Evolutionary conservation across 2,888 invertebrate genomes (phyloP).

Genomic region (Ornithoptera alexandrae): DNA sequence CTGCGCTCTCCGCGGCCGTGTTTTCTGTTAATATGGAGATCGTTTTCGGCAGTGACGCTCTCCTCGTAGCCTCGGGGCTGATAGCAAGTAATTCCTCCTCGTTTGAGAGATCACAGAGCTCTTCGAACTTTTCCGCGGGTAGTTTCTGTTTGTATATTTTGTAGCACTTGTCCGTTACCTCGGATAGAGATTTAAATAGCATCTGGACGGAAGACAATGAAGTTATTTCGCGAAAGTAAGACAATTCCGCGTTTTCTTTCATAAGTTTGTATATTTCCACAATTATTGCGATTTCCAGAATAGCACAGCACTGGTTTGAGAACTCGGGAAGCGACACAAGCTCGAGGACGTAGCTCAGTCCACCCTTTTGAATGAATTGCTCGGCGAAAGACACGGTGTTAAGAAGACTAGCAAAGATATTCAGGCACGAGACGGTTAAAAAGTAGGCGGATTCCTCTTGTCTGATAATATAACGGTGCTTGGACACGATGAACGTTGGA

Average conservation of each 20-base stretch:
- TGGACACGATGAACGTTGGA: constrained; percentile 80
- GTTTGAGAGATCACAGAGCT: constrained; percentile 53
- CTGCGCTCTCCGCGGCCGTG: constrained; percentile 42
- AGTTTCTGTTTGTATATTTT: constrained; percentile 60
- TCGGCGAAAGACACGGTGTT: constrained; percentile 78
- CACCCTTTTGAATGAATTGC: constrained; percentile 79
- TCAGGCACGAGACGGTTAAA: constrained; percentile 80
- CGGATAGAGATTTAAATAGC: constrained; percentile 64
- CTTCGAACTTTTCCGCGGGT: constrained; percentile 52
- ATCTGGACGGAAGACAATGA: constrained; percentile 67
- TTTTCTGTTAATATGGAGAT: constrained; percentile 38
- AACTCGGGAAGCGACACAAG: constrained; percentile 77
- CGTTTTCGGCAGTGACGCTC: constrained; percentile 42
- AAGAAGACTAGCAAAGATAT: constrained; percentile 80
- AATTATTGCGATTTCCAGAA: constrained; percentile 81
- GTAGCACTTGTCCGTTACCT: constrained; percentile 61
- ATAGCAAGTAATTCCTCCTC: constrained; percentile 51
- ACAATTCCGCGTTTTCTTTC: constrained; percentile 54
- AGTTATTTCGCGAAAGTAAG: constrained; percentile 59
- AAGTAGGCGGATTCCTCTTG: constrained; percentile 77
- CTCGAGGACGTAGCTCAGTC: constrained; percentile 77
- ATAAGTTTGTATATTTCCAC: constrained; percentile 79
- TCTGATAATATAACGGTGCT: constrained; percentile 69
- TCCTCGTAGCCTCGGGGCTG: constrained; percentile 34
- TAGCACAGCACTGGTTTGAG: constrained; percentile 79